Evolutionary conservation across 2,113 vertebrate species (phyloP), one percentile per base, ranked within the genome.

Genomic region (Pachycephala philippinensis): DNA sequence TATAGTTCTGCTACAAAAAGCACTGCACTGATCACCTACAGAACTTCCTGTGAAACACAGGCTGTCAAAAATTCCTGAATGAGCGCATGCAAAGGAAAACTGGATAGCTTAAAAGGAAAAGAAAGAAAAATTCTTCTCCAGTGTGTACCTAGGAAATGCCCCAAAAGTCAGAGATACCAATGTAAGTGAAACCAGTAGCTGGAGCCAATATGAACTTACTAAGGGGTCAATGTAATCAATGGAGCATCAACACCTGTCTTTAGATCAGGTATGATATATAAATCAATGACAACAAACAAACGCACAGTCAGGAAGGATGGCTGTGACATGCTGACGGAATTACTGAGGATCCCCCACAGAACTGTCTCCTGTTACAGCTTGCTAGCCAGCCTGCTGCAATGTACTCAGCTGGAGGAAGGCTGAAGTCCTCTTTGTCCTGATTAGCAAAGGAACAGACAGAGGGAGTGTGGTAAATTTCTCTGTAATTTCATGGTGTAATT

Each of bases 1-100:
- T 75, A 24, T 57, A 87, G 13, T 42, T 85, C 35, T 75, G 44
- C 71, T 82, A 49, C 76, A 44, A 96, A 96, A 56, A 85, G 18
- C 27, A 84, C 27, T 49, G 74, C 12, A 0, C 6, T 70, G 26
- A 26, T 75, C 31, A 76, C 82, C 40, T 89, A 42, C n/a, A 80
- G 69, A 92, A 47, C 26, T 87, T 71, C 89, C 40, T 52, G 50
- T 79, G 96, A 90, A 93, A 91, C 3, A 2, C 65, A 42, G 16
- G 49, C 35, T 59, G 27, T 79, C 27, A 74, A 77, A 88, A 88
- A 75, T 20, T 28, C 70, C n/a, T 64, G 37, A 89, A n/a, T 5
- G 4, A 74, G 42, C 6, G 33, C 20, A 37, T 68, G 44, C 53
- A 70, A 63, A 70, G 26, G 11, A 54, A 80, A 70, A 93, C 5